These are phyloP conservation scores for Alcedo quadribrachys DNA, from an alignment of 2,797 vertebrate species.

Conservation along the genomic window DNA sequence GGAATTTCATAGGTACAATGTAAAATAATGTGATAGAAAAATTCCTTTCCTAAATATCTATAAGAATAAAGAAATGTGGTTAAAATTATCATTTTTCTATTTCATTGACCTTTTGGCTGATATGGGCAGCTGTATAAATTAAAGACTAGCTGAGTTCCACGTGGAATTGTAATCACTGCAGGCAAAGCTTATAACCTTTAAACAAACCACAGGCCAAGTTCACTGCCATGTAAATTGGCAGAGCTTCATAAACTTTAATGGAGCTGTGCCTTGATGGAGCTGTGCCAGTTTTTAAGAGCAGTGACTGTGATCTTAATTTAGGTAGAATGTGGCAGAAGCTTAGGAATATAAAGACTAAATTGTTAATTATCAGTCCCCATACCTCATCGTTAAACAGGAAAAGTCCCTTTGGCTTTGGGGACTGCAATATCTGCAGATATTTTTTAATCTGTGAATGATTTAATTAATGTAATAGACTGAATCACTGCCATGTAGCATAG, in stretches of 20 bases:
- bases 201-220: slow-evolving; percentile 1
- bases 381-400: background rate
- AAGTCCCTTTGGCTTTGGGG: background rate
- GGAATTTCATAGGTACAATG: background rate
- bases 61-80: background rate
- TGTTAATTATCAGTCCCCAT: background rate
- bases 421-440: background rate
- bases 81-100: background rate
- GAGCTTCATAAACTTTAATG: slow-evolving; percentile 22
- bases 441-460: background rate
- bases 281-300: background rate
- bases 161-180: background rate
- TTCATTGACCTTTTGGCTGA: background rate
- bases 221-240: slow-evolving; percentile 29
- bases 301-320: background rate
- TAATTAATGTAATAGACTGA: background rate
- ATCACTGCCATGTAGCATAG: background rate
- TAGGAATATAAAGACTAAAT: background rate
- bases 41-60: background rate
- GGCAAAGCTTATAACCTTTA: slow-evolving; percentile 31
- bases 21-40: background rate
- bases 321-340: background rate
- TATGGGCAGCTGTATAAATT: background rate
- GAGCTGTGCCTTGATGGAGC: background rate
- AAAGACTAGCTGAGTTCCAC: background rate